phyloP scores from a whole-genome alignment of 2,113 vertebrate genomes.

The Deroptyus accipitrinus region DNA sequence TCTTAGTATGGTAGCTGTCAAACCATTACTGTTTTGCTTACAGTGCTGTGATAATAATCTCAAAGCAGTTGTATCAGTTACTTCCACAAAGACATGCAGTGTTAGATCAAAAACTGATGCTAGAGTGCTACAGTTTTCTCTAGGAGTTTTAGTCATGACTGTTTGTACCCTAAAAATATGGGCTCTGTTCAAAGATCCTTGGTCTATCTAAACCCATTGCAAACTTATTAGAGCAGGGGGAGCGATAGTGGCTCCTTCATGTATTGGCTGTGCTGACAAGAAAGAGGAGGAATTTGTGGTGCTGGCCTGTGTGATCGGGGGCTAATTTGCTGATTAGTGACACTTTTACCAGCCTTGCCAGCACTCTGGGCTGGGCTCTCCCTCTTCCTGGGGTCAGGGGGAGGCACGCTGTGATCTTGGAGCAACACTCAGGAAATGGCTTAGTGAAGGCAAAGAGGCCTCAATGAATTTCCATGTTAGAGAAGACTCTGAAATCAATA shows the following conservation, averaged over 20 bases:
- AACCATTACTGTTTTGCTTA: not conserved
- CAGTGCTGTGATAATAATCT: not conserved
- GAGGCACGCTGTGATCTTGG: slow-evolving; percentile 38
- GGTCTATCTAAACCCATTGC: not conserved
- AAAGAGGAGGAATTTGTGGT: not conserved
- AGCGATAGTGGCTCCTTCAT: accelerated
- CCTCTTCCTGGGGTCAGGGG: slow-evolving; percentile 55
- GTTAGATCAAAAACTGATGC: not conserved
- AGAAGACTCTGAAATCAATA: slow-evolving; percentile 67
- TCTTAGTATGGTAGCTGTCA: not conserved
- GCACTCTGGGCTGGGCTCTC: slow-evolving; percentile 17
- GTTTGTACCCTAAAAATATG: not conserved
- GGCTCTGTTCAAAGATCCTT: not conserved
- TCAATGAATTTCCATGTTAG: slow-evolving; percentile 68
- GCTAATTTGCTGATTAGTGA: not conserved
- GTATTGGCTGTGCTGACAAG: accelerated
- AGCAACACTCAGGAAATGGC: slow-evolving; percentile 67
- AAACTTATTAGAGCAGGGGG: not conserved
- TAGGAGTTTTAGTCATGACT: not conserved
- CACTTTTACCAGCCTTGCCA: slow-evolving; percentile 13
- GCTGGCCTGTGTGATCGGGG: not conserved
- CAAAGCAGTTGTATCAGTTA: not conserved
- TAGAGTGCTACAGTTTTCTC: not conserved
- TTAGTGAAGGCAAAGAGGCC: slow-evolving; percentile 34
- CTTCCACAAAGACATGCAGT: not conserved